Base-by-base conservation (phyloP, 2,797 vertebrate genomes). In the Lagocephalus sceleratus region DNA sequence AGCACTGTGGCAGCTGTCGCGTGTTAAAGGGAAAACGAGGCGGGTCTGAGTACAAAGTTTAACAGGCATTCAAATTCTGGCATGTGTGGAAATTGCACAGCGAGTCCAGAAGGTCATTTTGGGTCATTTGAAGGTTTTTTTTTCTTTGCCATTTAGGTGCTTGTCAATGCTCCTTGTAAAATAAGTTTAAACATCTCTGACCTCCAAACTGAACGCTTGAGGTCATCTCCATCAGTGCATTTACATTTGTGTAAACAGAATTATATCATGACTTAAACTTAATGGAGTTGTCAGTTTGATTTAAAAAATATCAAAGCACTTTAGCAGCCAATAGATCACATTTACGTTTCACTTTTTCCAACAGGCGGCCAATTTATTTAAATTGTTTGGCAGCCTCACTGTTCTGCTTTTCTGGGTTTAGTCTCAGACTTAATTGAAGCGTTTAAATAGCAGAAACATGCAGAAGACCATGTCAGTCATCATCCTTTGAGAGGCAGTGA, bases 11-110 rank as follows among this genome's bases (percentile, higher is more conserved):
- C 47, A 73, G 68, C 74, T 66, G 60, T 54, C 51, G 25, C 55
- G 16, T 69, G 62, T 51, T 61, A 25, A 59, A 49, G 57, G 59
- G 51, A 54, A 55, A 63, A 45, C 56, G 41, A 57, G 39, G 55
- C 49, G 47, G 39, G 16, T 54, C 35, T 35, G 51, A 56, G 73
- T 69, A 8, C 62, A 68, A 25, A 61, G 62, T 73, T 66, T 61
- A 75, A 42, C 7, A 1, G 39, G 41, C 19, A 6, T 53, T 42
- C 55, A 47, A 54, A 47, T 44, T 62, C 51, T 54, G 60, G 56
- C 53, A 56, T 59, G 60, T 44, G 55, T 70, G 20, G 12, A 60
- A 49, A 55, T 29, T 20, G 26, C 19, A 41, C 32, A 41, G 25
- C 17, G 20, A 20, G 47, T 58, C 60, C 1, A 3, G 47, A 26